phyloP scores from a whole-genome alignment of 2,888 invertebrate genomes.

The Camponotus fellah region DNA sequence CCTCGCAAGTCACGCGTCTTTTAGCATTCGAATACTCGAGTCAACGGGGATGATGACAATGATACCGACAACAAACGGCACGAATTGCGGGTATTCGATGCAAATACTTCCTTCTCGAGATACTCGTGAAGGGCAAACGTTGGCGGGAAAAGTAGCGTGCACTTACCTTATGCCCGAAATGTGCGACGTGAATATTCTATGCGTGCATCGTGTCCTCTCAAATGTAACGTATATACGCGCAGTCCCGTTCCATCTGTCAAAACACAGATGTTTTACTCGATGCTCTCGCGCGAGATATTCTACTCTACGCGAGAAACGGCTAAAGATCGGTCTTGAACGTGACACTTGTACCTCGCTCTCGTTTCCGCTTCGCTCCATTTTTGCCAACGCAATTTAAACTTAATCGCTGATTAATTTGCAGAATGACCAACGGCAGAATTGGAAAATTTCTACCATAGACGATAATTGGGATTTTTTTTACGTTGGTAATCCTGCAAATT shows the following conservation, averaged over 20 bases:
- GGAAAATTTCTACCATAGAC: not conserved
- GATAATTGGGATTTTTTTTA: not conserved
- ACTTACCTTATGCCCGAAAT: constrained; percentile 14
- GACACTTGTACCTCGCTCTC: not conserved
- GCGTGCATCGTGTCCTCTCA: constrained; percentile 18
- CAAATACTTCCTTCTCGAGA: not conserved
- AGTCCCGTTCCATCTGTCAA: not conserved
- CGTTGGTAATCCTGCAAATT: not conserved
- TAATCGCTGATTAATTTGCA: not conserved
- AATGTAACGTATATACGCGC: not conserved
- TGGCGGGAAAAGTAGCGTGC: constrained; percentile 11
- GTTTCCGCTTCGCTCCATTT: not conserved
- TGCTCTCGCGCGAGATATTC: no score
- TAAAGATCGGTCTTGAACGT: not conserved
- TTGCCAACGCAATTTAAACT: not conserved
- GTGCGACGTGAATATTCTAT: constrained; percentile 42
- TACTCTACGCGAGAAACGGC: not conserved
- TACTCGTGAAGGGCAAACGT: constrained; percentile 1
- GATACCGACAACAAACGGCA: constrained; percentile 21
- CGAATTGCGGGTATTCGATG: constrained; percentile 40
- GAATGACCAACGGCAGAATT: not conserved
- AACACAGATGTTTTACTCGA: not conserved
- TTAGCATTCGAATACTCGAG: constrained; percentile 16
- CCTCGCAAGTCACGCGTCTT: not conserved
- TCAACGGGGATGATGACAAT: not conserved